phyloP scores from a whole-genome alignment of 2,888 invertebrate genomes.

The Drosophila dives region DNA sequence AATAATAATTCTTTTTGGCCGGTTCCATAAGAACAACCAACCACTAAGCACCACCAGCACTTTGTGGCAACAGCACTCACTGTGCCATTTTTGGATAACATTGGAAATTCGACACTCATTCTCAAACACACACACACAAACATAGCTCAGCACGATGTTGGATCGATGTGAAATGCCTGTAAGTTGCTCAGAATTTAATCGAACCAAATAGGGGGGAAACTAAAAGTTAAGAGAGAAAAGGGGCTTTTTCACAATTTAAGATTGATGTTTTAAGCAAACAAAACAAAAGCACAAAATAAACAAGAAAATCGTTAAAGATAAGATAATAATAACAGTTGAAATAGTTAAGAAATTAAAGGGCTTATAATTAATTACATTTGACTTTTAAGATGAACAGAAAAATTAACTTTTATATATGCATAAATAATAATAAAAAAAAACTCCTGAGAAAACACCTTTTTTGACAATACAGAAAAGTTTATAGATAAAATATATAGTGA shows the following conservation, averaged over 20 bases:
- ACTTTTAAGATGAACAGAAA: background rate
- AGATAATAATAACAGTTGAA: background rate
- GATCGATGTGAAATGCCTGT: slow-evolving; percentile 84
- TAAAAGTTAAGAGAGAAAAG: background rate
- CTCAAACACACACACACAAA: slow-evolving; percentile 26
- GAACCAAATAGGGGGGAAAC: background rate
- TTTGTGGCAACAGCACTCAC: slow-evolving; percentile 39
- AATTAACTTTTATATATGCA: background rate
- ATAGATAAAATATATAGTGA: background rate
- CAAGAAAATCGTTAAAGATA: slow-evolving; percentile 2
- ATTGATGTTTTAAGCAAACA: slow-evolving; percentile 1
- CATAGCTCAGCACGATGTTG: slow-evolving; percentile 70
- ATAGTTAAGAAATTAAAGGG: background rate
- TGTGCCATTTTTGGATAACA: slow-evolving; percentile 55
- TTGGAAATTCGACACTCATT: slow-evolving; percentile 48
- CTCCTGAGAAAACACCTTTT: background rate
- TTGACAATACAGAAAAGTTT: background rate
- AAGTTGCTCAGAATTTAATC: slow-evolving; percentile 46
- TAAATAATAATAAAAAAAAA: background rate
- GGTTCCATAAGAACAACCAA: slow-evolving; percentile 59
- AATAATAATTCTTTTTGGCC: slow-evolving; percentile 60
- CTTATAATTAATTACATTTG: background rate
- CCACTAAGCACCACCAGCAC: slow-evolving; percentile 52
- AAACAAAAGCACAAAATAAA: slow-evolving; percentile 7
- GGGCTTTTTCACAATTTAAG: slow-evolving; percentile 5